phyloP scores from a whole-genome alignment of 2,113 vertebrate species.

The Pluvialis apricaria region DNA sequence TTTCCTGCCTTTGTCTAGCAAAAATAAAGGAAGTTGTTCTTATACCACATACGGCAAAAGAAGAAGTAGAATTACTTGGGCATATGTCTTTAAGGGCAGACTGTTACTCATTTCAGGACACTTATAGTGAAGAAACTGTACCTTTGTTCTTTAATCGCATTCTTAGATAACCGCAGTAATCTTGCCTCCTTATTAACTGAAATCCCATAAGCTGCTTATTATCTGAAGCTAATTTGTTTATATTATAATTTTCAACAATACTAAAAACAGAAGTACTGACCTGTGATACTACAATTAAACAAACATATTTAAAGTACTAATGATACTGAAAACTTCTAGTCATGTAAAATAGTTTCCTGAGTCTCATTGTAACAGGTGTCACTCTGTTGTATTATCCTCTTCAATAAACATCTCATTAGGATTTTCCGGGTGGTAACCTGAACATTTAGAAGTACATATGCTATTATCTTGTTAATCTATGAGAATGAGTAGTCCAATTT shows the following conservation, averaged over 20 bases:
- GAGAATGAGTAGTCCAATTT: neutral
- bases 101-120: neutral
- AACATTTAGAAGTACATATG: neutral
- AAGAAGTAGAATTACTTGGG: neutral
- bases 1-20: neutral
- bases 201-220: conserved; percentile 44
- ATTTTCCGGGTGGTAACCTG: neutral
- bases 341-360: neutral
- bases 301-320: neutral
- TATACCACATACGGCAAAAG: neutral
- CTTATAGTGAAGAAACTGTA: neutral
- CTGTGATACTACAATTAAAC: neutral
- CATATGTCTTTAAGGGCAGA: neutral
- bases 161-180: conserved; percentile 35
- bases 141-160: neutral
- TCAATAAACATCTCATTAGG: neutral
- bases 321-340: neutral
- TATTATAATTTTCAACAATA: neutral
- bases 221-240: conserved; percentile 6
- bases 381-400: neutral
- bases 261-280: neutral
- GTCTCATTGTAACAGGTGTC: neutral
- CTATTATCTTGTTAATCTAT: neutral
- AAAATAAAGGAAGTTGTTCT: neutral
- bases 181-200: conserved; percentile 13